Evolutionary conservation across 2,888 invertebrate species (phyloP).

Genomic region (Biston betularia): DNA sequence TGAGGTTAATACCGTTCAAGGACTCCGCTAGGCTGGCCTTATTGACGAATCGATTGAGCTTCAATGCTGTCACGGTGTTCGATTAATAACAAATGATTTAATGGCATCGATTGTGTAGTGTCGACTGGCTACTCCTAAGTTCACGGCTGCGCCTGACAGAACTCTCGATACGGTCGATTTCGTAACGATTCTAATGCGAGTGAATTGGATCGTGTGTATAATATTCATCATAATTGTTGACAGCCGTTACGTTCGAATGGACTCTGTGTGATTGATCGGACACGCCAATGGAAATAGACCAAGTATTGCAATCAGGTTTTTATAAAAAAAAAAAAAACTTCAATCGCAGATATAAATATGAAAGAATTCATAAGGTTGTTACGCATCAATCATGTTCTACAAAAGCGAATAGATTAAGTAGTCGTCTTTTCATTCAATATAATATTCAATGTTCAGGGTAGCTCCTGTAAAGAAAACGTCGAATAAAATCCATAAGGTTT

Average conservation of each 20-base stretch:
- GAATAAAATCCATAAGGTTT: conserved; percentile 35
- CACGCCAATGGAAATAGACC: conserved; percentile 56
- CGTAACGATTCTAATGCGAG: conserved; percentile 62
- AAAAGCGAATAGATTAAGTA: conserved; percentile 35
- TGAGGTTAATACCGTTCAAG: conserved; percentile 77
- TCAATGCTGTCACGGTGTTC: conserved; percentile 60
- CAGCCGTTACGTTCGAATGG: conserved; percentile 61
- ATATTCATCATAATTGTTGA: conserved; percentile 68
- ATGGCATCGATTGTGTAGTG: conserved; percentile 63
- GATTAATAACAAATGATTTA: conserved; percentile 68
- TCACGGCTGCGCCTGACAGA: conserved; percentile 63
- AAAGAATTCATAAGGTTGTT: conserved; percentile 49
- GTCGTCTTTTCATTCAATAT: conserved; percentile 34
- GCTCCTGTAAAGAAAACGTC: conserved; percentile 34
- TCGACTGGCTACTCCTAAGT: conserved; percentile 60
- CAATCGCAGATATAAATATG: conserved; percentile 41
- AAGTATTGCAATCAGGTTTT: conserved; percentile 51
- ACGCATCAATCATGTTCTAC: conserved; percentile 50
- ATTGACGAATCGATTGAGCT: conserved; percentile 63
- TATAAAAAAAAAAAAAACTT: conserved; percentile 32
- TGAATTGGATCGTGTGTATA: conserved; percentile 61
- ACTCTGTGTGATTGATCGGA: conserved; percentile 62
- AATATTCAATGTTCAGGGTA: conserved; percentile 35
- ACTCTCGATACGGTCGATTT: conserved; percentile 60
- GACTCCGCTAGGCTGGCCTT: conserved; percentile 57